These are phyloP conservation scores for Paraplagusia blochii DNA, from an alignment of 2,113 vertebrate genomes.

Conservation along the genomic window DNA sequence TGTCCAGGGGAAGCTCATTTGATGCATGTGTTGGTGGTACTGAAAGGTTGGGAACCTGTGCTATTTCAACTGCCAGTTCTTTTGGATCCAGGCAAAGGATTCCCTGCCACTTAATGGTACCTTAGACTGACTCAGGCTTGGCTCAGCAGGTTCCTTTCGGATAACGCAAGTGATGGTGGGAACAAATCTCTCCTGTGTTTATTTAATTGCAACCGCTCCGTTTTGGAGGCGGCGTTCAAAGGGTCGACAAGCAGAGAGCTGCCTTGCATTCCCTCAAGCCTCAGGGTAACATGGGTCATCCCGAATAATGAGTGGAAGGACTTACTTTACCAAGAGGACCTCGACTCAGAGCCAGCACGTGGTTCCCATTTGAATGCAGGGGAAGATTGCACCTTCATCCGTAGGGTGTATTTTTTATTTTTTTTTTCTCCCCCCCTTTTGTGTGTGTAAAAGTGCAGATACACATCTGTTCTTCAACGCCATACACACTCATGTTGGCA, in stretches of 20 bases:
- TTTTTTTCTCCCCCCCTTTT: background rate
- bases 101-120: constrained; percentile 62
- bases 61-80: constrained; percentile 48
- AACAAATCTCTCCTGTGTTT: constrained; percentile 68
- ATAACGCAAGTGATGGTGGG: constrained; percentile 57
- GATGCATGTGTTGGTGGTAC: constrained; percentile 52
- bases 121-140: constrained; percentile 46
- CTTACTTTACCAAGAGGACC: constrained; percentile 56
- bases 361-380: constrained; percentile 59
- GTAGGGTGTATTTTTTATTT: constrained; percentile 38
- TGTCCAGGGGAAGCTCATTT: constrained; percentile 47
- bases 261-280: constrained; percentile 36
- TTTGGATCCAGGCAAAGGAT: constrained; percentile 50
- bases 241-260: constrained; percentile 27
- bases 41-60: constrained; percentile 49
- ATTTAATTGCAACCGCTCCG: constrained; percentile 62
- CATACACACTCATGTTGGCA: background rate
- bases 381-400: constrained; percentile 61
- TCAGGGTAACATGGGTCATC: constrained; percentile 56
- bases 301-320: constrained; percentile 69
- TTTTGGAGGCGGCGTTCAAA: constrained; percentile 60
- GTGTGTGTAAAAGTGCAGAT: constrained; percentile 39
- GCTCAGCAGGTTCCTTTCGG: constrained; percentile 55
- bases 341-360: constrained; percentile 51
- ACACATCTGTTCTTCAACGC: constrained; percentile 49